Base-by-base conservation (phyloP, 64 coral and sea anemone species). In the Catalaphyllia jardinei region DNA sequence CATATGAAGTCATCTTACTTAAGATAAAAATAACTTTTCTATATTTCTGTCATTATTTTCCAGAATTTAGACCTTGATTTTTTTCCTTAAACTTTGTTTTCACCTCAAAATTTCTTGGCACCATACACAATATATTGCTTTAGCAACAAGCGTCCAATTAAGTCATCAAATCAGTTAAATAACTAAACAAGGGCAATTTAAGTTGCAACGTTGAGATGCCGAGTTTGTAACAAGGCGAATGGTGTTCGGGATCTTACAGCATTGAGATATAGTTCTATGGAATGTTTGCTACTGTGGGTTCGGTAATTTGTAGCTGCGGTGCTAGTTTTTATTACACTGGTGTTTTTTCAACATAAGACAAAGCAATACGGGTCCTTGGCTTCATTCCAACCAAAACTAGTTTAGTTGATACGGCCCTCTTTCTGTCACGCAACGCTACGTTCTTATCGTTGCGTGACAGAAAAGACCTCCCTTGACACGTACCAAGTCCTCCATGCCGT, bases 341-440 rank as follows among this genome's bases (percentile, higher is more conserved):
- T 67, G 57, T 63, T 83, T 46, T n/a, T 12, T 8, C 30, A n/a
- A 15, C 29, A 33, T 46, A 46, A 39, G 60, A 65, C 29, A 83
- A 83, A 60, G 15, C 59, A 61, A 85, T 17, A 71, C 33, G 46
- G 62, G 38, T 85, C 71, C 22, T 20, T 85, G 81, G 81, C 81
- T 12, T 71, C 42, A 42, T 72, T 51, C 81, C 81, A 71, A 85
- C 28, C 19, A 35, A 85, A 83, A 38, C 12, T 24, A 1, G 1
- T 22, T 12, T 19, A 8, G 5, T 24, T 52, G 33, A 35, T 11
- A 17, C 76, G 57, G 50, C 1, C 25, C 50, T 57, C 25, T 79
- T 28, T 79, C 25, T n/a, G 18, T 65, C 17, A 20, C 4, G 3
- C 62, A 18, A 22, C 62, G 18, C 62, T 65, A 18, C 18, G 7